Base-by-base conservation (phyloP, 2,888 invertebrate species). In the Torymus aiolomorphi region DNA sequence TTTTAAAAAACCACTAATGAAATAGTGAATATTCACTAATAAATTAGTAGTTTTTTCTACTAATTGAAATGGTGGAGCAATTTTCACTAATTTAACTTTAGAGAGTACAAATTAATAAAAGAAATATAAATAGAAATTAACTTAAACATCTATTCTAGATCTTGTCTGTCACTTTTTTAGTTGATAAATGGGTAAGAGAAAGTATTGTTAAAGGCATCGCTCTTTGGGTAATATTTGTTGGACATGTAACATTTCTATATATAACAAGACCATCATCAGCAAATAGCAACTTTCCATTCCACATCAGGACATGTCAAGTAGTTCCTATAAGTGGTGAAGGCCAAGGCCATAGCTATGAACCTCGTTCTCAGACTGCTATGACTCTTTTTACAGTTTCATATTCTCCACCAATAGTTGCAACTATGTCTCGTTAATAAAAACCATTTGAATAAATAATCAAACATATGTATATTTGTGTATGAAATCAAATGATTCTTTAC, bases 131-230 rank as follows among this genome's bases (percentile, higher is more conserved):
- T 3, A 20, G 20, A 51, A 31, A 42, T 63, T 59, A 18, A 72
- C 65, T 62, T 52, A 75, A 69, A 42, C 69, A 73, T 52, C 67
- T 51, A 57, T 79, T 83, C 57, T 65, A 94, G 94, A 93, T 98
- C 96, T 90, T 95, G 86, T 95, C 96, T 0, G 96, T 89, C 14
- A 89, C 89, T 31, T 76, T 87, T 57, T 80, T 87, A 63, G 94
- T 98, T 82, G 96, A 95, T 85, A 94, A 95, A 87, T 96, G 96
- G 95, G 93, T 95, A 12, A 89, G 96, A 82, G 95, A 95, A 87
- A 95, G 95, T 84, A 93, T 95, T 0, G 95, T 95, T 10, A 89
- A 88, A 77, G 88, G 87, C 72, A 87, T 85, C 74, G 88, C 85
- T 3, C 81, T 89, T 18, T 87, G 86, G 86, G 87, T 87, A 20